Evolutionary conservation across 2,113 vertebrate genomes (phyloP).

Genomic region (Cichladusa arquata): DNA sequence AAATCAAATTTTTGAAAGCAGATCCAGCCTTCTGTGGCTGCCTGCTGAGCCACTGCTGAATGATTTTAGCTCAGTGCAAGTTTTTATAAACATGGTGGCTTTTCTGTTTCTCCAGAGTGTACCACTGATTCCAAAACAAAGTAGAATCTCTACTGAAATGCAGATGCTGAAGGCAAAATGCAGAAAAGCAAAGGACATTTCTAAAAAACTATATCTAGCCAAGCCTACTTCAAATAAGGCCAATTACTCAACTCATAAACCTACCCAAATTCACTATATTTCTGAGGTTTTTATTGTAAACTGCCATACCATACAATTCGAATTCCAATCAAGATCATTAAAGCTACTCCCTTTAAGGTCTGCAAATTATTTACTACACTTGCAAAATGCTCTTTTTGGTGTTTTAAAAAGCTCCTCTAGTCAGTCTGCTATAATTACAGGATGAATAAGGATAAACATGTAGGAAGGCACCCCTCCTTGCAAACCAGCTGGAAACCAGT

Average conservation of each 20-base stretch:
- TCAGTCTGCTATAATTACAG: constrained; percentile 13
- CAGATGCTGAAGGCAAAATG: background rate
- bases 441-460: constrained; percentile 23
- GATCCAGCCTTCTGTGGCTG: background rate
- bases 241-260: background rate
- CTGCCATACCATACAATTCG: background rate
- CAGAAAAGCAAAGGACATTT: background rate
- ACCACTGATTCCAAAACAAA: background rate
- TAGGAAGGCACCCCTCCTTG: constrained; percentile 12
- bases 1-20: background rate
- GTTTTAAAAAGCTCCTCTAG: background rate
- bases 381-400: background rate
- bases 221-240: background rate
- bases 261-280: background rate
- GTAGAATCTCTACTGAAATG: background rate
- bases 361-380: background rate
- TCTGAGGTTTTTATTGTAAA: background rate
- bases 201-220: background rate
- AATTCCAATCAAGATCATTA: background rate
- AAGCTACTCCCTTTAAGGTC: background rate
- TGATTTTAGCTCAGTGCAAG: background rate
- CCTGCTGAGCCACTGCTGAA: background rate
- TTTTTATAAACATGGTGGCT: background rate
- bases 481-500: constrained; percentile 44
- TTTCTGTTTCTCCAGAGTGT: background rate